Evolutionary conservation across 2,113 vertebrate species (phyloP).

Genomic region (Scalopus aquaticus): DNA sequence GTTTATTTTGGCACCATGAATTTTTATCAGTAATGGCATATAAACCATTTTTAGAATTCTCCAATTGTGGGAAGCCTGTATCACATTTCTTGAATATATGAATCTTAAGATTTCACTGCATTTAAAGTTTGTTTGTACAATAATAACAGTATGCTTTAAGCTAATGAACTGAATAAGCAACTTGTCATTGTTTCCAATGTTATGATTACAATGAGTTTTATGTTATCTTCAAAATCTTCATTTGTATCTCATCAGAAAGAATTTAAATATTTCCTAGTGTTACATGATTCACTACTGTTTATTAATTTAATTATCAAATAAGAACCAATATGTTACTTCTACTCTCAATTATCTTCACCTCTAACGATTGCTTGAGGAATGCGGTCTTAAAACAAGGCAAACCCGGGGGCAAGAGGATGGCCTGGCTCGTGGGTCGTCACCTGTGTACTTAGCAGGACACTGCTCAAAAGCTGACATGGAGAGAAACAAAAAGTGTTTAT

Average conservation of each 20-base stretch:
- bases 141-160: not conserved
- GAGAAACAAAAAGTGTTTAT: too few relatives aligned
- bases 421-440: too few relatives aligned
- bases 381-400: too few relatives aligned
- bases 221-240: not conserved
- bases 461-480: too few relatives aligned
- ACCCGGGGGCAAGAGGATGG: too few relatives aligned
- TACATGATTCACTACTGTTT: not conserved
- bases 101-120: not conserved
- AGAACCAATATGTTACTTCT: not conserved
- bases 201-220: not conserved
- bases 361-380: not conserved
- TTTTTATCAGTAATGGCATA: not conserved
- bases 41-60: not conserved
- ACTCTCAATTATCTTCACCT: not conserved
- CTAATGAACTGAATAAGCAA: not conserved
- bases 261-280: not conserved
- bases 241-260: slow-evolving; percentile 4
- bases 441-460: too few relatives aligned
- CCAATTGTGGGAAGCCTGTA: not conserved
- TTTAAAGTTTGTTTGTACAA: not conserved
- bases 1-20: not conserved
- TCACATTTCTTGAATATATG: not conserved
- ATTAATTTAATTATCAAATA: not conserved
- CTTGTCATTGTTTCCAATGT: not conserved